Percentiles rank a stretch among this genome's conserved stretches.
phyloP scores from a whole-genome alignment of 1,140 invertebrate genomes.

The Drepana arcuata region DNA sequence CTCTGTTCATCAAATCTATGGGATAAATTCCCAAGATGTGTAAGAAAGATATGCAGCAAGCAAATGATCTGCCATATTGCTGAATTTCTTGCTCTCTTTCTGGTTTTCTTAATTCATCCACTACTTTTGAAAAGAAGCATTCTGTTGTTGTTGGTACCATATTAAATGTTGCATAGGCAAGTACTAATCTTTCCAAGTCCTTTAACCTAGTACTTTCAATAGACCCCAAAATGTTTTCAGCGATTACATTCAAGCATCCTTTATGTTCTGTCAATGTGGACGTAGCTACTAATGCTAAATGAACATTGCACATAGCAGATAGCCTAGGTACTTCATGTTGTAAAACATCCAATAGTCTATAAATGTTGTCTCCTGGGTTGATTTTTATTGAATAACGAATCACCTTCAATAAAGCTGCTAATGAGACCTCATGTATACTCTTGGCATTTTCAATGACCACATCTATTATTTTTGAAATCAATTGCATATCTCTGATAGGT shows the following conservation, averaged over 20 bases:
- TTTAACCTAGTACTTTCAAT: constrained; percentile 70
- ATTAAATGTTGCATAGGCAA: constrained; percentile 70
- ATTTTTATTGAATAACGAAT: constrained; percentile 54
- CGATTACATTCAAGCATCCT: constrained; percentile 40
- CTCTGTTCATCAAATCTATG: constrained; percentile 64
- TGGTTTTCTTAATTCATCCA: constrained; percentile 66
- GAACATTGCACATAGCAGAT: constrained; percentile 66
- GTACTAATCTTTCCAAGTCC: constrained; percentile 76
- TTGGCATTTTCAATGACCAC: constrained; percentile 47
- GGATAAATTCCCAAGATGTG: constrained; percentile 65
- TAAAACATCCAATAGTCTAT: constrained; percentile 46
- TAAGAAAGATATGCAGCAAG: constrained; percentile 67
- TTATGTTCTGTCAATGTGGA: constrained; percentile 54
- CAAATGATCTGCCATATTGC: constrained; percentile 53
- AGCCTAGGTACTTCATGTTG: constrained; percentile 59
- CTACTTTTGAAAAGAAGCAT: constrained; percentile 62
- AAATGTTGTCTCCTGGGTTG: constrained; percentile 24
- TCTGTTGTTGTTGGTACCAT: constrained; percentile 55
- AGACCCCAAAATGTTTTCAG: constrained; percentile 31
- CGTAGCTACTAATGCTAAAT: constrained; percentile 71
- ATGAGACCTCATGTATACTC: constrained; percentile 64
- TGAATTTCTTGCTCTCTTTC: constrained; percentile 60
- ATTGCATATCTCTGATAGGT: constrained; percentile 54
- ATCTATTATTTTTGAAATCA: constrained; percentile 65
- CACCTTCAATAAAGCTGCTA: constrained; percentile 74